A percentile compares a stretch with the other conserved stretches of the same genome.
phyloP scores from a whole-genome alignment of 2,888 invertebrate species.

The Oegoconia quadripuncta region DNA sequence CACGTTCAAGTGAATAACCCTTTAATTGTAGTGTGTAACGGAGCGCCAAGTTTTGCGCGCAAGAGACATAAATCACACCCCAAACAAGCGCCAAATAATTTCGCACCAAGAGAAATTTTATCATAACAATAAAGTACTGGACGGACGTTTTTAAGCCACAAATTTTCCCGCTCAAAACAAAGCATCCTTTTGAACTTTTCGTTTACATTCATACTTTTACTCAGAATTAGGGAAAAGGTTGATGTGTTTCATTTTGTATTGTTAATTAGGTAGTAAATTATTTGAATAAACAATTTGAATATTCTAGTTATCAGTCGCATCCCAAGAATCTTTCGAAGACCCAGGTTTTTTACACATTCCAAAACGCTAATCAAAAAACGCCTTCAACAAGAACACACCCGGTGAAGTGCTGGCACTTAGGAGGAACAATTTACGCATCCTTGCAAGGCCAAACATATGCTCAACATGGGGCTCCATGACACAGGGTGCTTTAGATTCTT shows the following conservation, averaged over 20 bases:
- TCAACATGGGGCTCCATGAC: too few relatives aligned
- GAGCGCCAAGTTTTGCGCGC: conserved; percentile 27
- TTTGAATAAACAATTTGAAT: too few relatives aligned
- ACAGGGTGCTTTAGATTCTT: too few relatives aligned
- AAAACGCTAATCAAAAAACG: too few relatives aligned
- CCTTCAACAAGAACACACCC: too few relatives aligned
- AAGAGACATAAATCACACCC: conserved; percentile 44
- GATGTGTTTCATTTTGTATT: neutral
- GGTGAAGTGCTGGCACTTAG: too few relatives aligned
- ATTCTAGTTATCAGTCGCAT: too few relatives aligned
- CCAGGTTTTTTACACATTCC: too few relatives aligned
- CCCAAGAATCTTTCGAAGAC: too few relatives aligned
- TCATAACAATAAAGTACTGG: conserved; percentile 57
- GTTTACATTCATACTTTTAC: conserved; percentile 1
- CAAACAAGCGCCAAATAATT: conserved; percentile 53
- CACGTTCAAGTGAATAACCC: conserved; percentile 24
- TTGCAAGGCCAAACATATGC: too few relatives aligned
- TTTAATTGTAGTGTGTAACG: conserved; percentile 37
- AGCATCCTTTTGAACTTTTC: conserved; percentile 47
- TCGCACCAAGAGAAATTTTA: conserved; percentile 44
- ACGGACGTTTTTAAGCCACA: conserved; percentile 50
- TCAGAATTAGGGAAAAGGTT: neutral
- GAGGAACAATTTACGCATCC: too few relatives aligned
- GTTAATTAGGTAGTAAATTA: too few relatives aligned
- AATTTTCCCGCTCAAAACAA: conserved; percentile 50